Evolutionary conservation across 2,797 vertebrate species (phyloP).

Genomic region (Ficedula albicollis): DNA sequence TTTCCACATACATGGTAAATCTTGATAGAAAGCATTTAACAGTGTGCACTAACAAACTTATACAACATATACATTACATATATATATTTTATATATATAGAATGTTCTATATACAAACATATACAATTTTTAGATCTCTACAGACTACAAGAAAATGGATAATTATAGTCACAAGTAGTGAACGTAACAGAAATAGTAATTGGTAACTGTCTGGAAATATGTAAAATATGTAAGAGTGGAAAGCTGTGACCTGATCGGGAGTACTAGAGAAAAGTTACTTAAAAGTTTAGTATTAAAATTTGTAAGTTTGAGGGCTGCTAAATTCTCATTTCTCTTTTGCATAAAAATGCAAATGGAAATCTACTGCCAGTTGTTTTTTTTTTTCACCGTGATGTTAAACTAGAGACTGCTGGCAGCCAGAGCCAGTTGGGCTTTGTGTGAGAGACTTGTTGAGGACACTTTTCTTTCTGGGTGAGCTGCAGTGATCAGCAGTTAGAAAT

Average conservation of each 20-base stretch:
- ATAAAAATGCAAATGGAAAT: neutral
- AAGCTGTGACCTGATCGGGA: conserved; percentile 70
- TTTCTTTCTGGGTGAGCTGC: neutral
- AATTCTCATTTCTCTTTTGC: neutral
- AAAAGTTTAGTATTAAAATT: conserved; percentile 60
- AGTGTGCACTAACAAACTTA: conserved; percentile 81
- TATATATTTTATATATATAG: conserved; percentile 79
- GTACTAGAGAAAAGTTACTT: conserved; percentile 61
- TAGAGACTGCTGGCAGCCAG: neutral
- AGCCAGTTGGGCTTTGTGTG: neutral
- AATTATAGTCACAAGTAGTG: conserved; percentile 75
- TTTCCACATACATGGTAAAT: conserved; percentile 55
- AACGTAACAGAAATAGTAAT: conserved; percentile 75
- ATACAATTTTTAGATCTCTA: conserved; percentile 81
- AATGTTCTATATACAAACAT: conserved; percentile 82
- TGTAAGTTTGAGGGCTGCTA: conserved; percentile 57
- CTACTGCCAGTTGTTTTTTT: neutral
- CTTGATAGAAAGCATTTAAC: conserved; percentile 73
- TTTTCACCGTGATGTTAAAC: neutral
- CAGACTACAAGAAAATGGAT: conserved; percentile 77
- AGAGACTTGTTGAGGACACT: neutral
- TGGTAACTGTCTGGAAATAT: conserved; percentile 74
- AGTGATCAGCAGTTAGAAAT: neutral
- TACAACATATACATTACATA: conserved; percentile 85
- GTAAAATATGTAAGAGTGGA: conserved; percentile 71